Percentiles rank a stretch among this genome's conserved stretches.
These are phyloP conservation scores for Micrasema minimum DNA, from an alignment of 1,140 invertebrate species.

Conservation along the genomic window DNA sequence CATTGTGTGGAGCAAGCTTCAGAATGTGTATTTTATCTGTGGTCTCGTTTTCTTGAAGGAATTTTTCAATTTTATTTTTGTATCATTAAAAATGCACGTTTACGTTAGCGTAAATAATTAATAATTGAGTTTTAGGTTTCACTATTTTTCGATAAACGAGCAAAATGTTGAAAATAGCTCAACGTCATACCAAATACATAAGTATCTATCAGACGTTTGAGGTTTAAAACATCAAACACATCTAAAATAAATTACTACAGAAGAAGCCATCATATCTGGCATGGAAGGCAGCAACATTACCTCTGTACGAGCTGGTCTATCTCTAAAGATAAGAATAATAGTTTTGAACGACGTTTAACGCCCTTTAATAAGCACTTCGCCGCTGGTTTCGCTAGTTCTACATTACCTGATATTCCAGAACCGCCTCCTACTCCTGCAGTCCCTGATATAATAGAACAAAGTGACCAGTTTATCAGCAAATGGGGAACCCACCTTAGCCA, in stretches of 20 bases:
- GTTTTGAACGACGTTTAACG: background rate
- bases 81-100: too few relatives aligned
- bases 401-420: conserved; percentile 20
- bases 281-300: conserved; percentile 33
- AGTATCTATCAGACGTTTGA: conserved; percentile 34
- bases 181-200: conserved; percentile 10
- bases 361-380: background rate
- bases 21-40: too few relatives aligned
- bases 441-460: background rate
- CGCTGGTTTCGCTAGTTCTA: conserved; percentile 2
- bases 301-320: background rate
- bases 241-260: conserved; percentile 1
- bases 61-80: too few relatives aligned
- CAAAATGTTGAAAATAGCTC: conserved; percentile 37
- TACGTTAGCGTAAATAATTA: too few relatives aligned
- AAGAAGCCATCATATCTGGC: conserved; percentile 32
- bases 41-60: too few relatives aligned
- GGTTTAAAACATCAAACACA: conserved; percentile 33
- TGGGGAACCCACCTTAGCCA: conserved; percentile 78
- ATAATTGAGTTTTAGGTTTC: too few relatives aligned
- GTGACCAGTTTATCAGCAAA: background rate
- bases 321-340: background rate
- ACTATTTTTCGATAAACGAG: too few relatives aligned
- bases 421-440: conserved; percentile 12
- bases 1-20: too few relatives aligned